Conservation (phyloP, 2,113 vertebrate genomes). For the Cygnus atratus region DNA sequence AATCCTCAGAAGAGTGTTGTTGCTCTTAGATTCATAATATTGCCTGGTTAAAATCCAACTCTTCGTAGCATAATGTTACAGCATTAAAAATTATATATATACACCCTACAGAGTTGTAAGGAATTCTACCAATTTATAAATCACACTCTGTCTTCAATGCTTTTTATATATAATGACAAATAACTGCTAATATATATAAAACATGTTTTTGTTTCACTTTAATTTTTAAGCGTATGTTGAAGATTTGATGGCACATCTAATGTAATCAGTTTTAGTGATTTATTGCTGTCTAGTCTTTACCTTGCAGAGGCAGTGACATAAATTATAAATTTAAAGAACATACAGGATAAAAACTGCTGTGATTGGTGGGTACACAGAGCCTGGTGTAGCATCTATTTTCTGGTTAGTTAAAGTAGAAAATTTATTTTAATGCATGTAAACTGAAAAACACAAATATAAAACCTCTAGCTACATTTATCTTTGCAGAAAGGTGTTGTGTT, state of each 20-base stretch:
- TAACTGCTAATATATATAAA: neutral
- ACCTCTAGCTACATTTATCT: neutral
- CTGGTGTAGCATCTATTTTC: neutral
- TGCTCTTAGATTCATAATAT: neutral
- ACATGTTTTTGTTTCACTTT: neutral
- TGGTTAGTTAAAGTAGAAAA: neutral
- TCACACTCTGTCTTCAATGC: neutral
- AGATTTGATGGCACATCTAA: neutral
- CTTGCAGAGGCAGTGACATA: neutral
- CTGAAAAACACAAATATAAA: neutral
- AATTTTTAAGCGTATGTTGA: neutral
- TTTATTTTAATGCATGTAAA: neutral
- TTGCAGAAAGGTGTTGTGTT: neutral
- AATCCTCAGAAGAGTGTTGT: neutral
- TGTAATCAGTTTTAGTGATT: neutral
- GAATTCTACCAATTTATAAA: conserved; percentile 17
- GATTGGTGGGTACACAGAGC: neutral
- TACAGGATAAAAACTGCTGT: neutral
- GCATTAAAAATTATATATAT: neutral
- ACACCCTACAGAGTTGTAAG: neutral
- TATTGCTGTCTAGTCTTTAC: neutral
- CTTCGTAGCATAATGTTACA: neutral
- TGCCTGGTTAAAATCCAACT: neutral
- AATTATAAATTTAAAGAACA: neutral
- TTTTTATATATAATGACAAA: neutral